phyloP scores from a whole-genome alignment of 2,797 vertebrate genomes.

The Sarcophilus harrisii region DNA sequence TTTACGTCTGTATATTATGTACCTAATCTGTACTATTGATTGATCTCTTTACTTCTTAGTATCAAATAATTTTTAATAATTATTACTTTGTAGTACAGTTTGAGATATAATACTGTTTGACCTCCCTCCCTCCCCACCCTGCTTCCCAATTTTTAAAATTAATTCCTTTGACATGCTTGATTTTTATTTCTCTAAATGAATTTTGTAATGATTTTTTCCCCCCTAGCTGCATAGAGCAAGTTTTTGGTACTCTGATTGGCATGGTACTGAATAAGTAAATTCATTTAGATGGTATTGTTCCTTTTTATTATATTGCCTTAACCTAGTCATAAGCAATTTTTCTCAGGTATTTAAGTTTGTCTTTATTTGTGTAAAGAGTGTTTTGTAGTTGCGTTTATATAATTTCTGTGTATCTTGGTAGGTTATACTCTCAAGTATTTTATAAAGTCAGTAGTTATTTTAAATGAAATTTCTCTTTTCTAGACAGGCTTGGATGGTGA shows the following conservation, averaged over 20 bases:
- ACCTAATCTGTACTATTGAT: background rate
- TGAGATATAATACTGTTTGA: background rate
- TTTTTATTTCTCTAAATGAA: background rate
- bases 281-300: background rate
- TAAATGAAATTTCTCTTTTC: background rate
- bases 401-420: background rate
- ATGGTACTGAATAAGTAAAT: background rate
- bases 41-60: background rate
- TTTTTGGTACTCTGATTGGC: background rate
- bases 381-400: background rate
- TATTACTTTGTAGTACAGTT: background rate
- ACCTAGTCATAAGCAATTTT: background rate
- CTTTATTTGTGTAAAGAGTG: background rate
- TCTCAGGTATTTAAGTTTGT: background rate
- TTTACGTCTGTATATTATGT: background rate
- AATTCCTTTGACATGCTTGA: background rate
- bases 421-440: background rate
- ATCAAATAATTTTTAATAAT: background rate
- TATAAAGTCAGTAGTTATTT: background rate
- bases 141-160: background rate
- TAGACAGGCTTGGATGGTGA: background rate
- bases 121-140: no score
- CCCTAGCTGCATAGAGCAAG: background rate
- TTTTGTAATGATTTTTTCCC: background rate
- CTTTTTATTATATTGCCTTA: background rate